Percentiles rank a stretch among this genome's conserved stretches.
phyloP scores from a whole-genome alignment of 1,140 invertebrate species.

The Pemphigus obesinymphae region DNA sequence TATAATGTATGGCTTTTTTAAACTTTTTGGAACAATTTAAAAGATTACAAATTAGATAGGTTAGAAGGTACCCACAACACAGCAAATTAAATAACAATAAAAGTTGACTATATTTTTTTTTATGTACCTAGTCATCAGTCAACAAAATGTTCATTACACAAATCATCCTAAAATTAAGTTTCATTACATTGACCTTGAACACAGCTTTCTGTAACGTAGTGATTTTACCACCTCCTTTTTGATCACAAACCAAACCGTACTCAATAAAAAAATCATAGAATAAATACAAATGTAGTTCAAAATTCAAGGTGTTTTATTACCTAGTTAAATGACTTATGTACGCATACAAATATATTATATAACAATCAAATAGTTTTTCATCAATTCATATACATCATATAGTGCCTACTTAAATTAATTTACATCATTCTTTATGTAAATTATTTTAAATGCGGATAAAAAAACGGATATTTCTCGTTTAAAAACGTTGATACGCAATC shows the following conservation, averaged over 20 bases:
- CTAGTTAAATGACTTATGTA: too few relatives aligned
- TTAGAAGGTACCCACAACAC: too few relatives aligned
- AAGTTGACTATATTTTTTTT: neutral
- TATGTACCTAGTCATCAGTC: neutral
- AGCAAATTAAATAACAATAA: neutral
- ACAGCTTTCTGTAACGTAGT: neutral
- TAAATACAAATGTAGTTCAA: neutral
- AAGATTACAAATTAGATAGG: neutral
- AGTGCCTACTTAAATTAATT: too few relatives aligned
- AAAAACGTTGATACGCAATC: too few relatives aligned
- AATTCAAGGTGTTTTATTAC: too few relatives aligned
- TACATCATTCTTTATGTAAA: too few relatives aligned
- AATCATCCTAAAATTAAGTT: neutral
- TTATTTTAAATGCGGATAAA: too few relatives aligned
- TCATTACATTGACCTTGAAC: conserved; percentile 23
- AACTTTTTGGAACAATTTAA: neutral
- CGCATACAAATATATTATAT: too few relatives aligned
- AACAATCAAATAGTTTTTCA: too few relatives aligned
- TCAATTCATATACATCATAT: too few relatives aligned
- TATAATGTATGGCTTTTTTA: neutral
- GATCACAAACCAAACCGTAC: neutral
- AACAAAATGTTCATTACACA: neutral
- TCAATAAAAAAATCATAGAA: neutral
- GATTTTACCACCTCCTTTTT: neutral
- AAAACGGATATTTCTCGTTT: too few relatives aligned